Evolutionary conservation across 2,888 invertebrate species (phyloP), one percentile per base, ranked within the genome.

Genomic region (Chalcis sispes): DNA sequence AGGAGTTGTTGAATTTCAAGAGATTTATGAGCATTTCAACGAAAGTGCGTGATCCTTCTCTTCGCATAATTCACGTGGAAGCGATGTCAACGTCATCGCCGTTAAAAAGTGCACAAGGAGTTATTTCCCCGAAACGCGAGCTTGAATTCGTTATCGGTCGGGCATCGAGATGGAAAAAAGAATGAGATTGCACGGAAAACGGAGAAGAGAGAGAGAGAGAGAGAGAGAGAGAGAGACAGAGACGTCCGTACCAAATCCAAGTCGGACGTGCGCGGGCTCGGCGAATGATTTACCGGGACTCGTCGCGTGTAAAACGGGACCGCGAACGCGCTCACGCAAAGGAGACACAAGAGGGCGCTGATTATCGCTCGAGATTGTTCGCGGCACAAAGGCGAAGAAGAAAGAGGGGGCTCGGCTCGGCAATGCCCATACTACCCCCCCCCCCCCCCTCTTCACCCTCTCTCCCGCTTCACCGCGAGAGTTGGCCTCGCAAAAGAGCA

Each of bases 361-460:
- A 88, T 88, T 88, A 88, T 88, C 87, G 81, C 83, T 82, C 80
- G 81, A 87, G 87, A 88, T 88, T 85, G 84, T 82, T n/a, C 32
- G 82, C 83, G n/a, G 42, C 29, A 84, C 85, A 84, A 86, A 85
- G 84, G 79, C 80, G 40, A 59, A 27, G n/a, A n/a, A 15, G 13
- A 54, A 20, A 48, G 56, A 23, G 42, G 15, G 52, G 13, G n/a
- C n/a, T n/a, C n/a, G n/a, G n/a, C n/a, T 7, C 42, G 27, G 48
- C n/a, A 29, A 64, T 54, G 74, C 40, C 25, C 58, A 25, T 54
- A 32, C 59, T n/a, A 29, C 36, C 36, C 58, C 20, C 10, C 32
- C 15, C 10, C 36, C 36, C 36, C 8, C 18, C 7, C 13, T n/a
- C 20, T 52, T 52, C 23, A 4, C 50, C 13, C 23, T 52, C 64